Conservation (phyloP, 1,140 invertebrate genomes). For the Danaus melanippus region DNA sequence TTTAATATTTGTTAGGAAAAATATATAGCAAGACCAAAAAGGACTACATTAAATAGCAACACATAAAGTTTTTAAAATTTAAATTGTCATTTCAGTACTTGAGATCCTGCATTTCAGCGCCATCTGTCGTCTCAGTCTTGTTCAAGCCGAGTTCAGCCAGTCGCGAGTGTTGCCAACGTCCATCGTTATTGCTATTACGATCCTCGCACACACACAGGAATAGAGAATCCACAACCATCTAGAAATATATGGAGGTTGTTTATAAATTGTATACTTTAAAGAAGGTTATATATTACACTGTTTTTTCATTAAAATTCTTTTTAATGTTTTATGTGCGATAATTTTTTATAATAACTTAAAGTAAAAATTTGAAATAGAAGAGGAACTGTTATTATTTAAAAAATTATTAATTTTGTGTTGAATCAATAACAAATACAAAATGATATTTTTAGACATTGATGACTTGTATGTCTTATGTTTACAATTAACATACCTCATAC, state of each 20-base stretch:
- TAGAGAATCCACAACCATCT: constrained; percentile 96
- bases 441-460: too few relatives aligned
- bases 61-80: too few relatives aligned
- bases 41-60: too few relatives aligned
- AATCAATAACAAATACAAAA: too few relatives aligned
- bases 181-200: constrained; percentile 75
- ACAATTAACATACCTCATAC: constrained; percentile 82
- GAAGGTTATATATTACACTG: not conserved
- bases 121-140: constrained; percentile 15
- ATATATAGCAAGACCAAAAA: too few relatives aligned
- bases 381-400: too few relatives aligned
- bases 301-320: too few relatives aligned
- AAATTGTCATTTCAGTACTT: constrained; percentile 40
- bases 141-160: constrained; percentile 74
- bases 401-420: too few relatives aligned
- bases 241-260: constrained; percentile 16
- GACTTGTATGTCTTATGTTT: too few relatives aligned
- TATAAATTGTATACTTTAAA: not conserved
- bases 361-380: constrained; percentile 2
- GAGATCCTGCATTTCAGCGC: constrained; percentile 41
- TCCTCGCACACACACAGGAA: constrained; percentile 96
- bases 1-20: too few relatives aligned
- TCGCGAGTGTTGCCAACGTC: constrained; percentile 77
- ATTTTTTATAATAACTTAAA: not conserved
- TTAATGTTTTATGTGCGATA: too few relatives aligned